Conservation (phyloP, 2,113 vertebrate genomes). For the Petromus typicus region DNA sequence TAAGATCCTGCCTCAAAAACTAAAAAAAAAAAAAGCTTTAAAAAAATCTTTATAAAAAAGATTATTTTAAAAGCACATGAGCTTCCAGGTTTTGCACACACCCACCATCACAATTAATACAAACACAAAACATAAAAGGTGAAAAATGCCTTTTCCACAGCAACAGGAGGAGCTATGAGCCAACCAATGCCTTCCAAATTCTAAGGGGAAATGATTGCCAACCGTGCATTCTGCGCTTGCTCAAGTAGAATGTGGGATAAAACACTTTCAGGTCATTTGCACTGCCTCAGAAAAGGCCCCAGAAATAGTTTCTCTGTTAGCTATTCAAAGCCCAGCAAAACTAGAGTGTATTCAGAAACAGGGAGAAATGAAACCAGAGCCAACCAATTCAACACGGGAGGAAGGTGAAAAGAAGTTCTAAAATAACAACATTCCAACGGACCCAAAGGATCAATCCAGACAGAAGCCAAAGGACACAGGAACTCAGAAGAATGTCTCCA, state of each 20-base stretch:
- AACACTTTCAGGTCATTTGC: background rate
- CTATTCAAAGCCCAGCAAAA: background rate
- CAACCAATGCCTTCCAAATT: background rate
- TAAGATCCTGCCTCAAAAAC: no score
- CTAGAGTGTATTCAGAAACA: background rate
- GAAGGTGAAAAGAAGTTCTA: background rate
- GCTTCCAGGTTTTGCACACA: background rate
- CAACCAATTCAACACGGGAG: background rate
- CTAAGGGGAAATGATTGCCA: background rate
- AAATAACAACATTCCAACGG: background rate
- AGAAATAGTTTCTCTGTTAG: background rate
- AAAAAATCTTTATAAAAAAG: background rate
- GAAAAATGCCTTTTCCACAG: background rate
- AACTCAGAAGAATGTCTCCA: background rate
- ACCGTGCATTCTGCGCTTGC: background rate
- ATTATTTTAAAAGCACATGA: background rate
- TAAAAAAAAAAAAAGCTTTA: no score
- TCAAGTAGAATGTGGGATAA: background rate
- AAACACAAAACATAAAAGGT: background rate
- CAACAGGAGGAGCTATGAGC: background rate
- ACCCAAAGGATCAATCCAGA: background rate
- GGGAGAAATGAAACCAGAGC: background rate
- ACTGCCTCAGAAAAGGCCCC: background rate
- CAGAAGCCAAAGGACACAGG: background rate
- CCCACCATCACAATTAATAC: background rate